These are phyloP conservation scores for Drosophila busckii DNA, from an alignment of 1,140 invertebrate genomes.

Conservation along the genomic window DNA sequence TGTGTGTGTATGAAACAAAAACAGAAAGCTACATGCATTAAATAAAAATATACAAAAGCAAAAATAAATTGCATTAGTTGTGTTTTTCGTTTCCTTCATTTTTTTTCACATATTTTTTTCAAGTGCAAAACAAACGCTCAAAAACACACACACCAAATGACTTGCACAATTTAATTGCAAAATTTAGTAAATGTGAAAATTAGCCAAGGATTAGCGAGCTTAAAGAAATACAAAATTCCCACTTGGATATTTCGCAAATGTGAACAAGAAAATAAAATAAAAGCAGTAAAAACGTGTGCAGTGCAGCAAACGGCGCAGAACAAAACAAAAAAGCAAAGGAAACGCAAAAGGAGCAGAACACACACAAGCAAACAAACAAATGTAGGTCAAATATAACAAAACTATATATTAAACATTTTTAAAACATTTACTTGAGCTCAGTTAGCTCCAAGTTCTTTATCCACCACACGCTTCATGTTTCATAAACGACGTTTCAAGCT, in stretches of 20 bases:
- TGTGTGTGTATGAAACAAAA: slow-evolving; percentile 8
- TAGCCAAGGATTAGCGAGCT: no score
- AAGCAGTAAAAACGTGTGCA: neutral
- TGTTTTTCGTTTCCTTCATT: slow-evolving; percentile 5
- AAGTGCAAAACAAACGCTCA: slow-evolving; percentile 46
- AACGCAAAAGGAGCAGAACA: neutral
- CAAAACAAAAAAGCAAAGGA: neutral
- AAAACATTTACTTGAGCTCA: no score
- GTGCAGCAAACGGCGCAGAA: neutral
- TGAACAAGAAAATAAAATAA: no score
- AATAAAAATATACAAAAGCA: slow-evolving; percentile 5
- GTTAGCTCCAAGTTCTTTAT: no score
- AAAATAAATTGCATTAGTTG: slow-evolving; percentile 14
- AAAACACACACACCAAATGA: slow-evolving; percentile 11
- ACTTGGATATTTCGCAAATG: no score
- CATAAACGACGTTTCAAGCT: slow-evolving; percentile 8
- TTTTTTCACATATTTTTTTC: slow-evolving; percentile 55
- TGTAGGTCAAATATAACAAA: slow-evolving; percentile 37
- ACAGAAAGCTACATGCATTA: slow-evolving; percentile 1
- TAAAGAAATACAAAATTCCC: no score
- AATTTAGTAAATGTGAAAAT: neutral
- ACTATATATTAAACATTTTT: no score
- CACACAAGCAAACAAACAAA: slow-evolving; percentile 17
- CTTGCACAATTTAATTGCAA: slow-evolving; percentile 7
- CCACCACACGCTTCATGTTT: no score